Percentiles rank a stretch among this genome's conserved stretches.
phyloP scores from a whole-genome alignment of 1,140 invertebrate species.

The Bombus terrestris region DNA sequence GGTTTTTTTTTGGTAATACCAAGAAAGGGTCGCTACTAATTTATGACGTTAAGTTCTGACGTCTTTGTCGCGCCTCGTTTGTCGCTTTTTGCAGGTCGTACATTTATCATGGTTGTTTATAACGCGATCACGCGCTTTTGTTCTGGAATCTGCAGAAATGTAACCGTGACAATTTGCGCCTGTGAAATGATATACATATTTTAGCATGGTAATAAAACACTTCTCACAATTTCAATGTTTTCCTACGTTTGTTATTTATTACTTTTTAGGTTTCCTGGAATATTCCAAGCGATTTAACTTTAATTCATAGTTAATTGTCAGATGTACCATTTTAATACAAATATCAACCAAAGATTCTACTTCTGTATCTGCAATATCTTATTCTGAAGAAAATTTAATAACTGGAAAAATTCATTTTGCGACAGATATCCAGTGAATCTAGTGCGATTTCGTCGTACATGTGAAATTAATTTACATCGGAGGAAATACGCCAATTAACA shows the following conservation, averaged over 20 bases:
- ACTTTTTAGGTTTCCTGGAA: neutral
- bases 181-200: neutral
- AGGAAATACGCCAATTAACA: neutral
- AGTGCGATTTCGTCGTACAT: neutral
- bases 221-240: neutral
- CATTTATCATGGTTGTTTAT: neutral
- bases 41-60: slow-evolving; percentile 26
- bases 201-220: neutral
- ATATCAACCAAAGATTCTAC: neutral
- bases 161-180: too few relatives aligned
- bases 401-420: neutral
- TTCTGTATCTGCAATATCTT: neutral
- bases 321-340: neutral
- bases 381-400: too few relatives aligned
- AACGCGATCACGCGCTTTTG: neutral
- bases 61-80: neutral
- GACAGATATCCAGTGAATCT: neutral
- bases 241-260: neutral
- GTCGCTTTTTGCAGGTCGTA: neutral
- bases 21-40: neutral
- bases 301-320: neutral
- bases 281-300: neutral
- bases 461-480: too few relatives aligned
- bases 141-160: neutral
- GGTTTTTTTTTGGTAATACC: slow-evolving; percentile 12